Evolutionary conservation across 2,888 invertebrate species (phyloP), one percentile per base, ranked within the genome.

Genomic region (Noctua fimbriata): DNA sequence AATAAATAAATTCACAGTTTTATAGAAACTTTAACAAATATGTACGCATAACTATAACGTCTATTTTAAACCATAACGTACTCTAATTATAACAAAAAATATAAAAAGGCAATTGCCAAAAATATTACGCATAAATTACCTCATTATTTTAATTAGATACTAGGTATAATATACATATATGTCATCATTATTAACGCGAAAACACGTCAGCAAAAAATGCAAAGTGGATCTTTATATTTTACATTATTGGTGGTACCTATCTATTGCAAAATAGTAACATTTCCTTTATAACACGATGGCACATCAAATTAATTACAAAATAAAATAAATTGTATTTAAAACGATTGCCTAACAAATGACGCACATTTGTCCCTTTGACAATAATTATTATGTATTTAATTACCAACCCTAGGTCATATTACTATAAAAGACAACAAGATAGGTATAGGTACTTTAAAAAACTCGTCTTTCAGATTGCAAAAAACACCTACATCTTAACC

Each of bases 261-360:
- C 1, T 36, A 72, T 63, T 32, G 21, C 10, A 76, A 47, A 73
- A 41, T 52, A n/a, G 6, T 52, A 44, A 49, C 16, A 14, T 49
- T 49, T 32, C 0, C 0, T 41, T 82, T 58, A 16, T 18, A 52
- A 58, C 58, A 76, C 18, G n/a, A 76, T 82, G 66, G 76, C 66
- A 75, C 82, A 32, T 82, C 36, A 58, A n/a, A n/a, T 32, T 28
- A 75, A 66, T 16, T 21, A 74, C n/a, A 66, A 49, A 63, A 81
- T 41, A 9, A 55, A 66, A 24, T 28, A 18, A 63, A 66, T 67
- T 60, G 16, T 49, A 47, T 60, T 52, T 16, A 49, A 67, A n/a
- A 55, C 24, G 16, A 55, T 67, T 66, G 28, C 18, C 24, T 44
- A 41, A n/a, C 24, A 66, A 74, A 49, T 49, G 16, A 58, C 41